Evolutionary conservation across 2,797 vertebrate genomes (phyloP).

Genomic region (Sebastolobus alascanus): DNA sequence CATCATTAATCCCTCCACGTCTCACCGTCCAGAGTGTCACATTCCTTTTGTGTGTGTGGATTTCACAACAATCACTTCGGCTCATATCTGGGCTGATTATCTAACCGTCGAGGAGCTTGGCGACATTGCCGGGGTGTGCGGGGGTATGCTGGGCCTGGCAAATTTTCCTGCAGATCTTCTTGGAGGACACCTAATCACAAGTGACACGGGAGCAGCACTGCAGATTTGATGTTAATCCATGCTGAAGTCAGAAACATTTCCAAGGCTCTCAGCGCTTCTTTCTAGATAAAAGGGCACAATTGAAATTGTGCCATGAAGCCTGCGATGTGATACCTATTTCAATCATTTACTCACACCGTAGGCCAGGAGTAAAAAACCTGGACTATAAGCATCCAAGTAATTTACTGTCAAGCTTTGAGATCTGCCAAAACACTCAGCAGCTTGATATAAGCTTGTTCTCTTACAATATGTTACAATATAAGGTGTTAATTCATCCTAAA

Average conservation of each 20-base stretch:
- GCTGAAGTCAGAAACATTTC: constrained; percentile 82
- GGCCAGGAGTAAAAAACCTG: constrained; percentile 1
- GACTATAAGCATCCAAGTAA: not conserved
- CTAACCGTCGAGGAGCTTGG: constrained; percentile 59
- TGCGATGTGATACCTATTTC: constrained; percentile 58
- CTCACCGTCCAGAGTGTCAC: not conserved
- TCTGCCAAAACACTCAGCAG: constrained; percentile 3
- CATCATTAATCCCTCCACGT: not conserved
- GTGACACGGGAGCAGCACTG: constrained; percentile 77
- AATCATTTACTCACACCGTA: constrained; percentile 35
- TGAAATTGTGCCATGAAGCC: constrained; percentile 47
- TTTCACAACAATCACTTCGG: constrained; percentile 58
- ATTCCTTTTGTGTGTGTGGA: constrained; percentile 25
- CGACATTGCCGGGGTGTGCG: constrained; percentile 37
- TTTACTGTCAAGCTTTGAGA: constrained; percentile 7
- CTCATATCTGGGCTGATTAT: constrained; percentile 65
- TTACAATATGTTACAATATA: not conserved
- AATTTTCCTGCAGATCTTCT: constrained; percentile 70
- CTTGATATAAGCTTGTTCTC: not conserved
- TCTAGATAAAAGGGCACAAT: constrained; percentile 57
- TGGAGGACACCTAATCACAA: constrained; percentile 80
- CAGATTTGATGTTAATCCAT: constrained; percentile 79
- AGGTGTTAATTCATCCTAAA: not conserved
- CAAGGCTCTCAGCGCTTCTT: constrained; percentile 69
- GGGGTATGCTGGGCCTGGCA: constrained; percentile 46